Evolutionary conservation across 1,140 invertebrate genomes (phyloP).

Genomic region (Trinorchestia longiramus): DNA sequence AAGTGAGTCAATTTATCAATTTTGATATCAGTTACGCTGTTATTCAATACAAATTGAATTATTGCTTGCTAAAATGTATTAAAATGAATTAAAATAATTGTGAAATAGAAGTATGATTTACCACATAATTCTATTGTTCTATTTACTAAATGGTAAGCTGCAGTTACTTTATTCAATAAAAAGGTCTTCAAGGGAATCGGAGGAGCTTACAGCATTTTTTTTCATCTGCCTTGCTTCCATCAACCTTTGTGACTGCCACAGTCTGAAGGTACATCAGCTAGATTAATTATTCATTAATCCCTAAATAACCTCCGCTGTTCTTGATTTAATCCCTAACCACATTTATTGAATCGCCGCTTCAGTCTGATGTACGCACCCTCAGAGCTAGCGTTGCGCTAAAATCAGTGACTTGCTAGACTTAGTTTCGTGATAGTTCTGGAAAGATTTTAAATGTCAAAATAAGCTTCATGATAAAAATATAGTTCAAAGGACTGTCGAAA

Average conservation of each 20-base stretch:
- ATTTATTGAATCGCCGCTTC: background rate
- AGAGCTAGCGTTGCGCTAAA: background rate
- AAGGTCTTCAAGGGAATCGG: too few species aligned
- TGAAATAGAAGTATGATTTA: too few species aligned
- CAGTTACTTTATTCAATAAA: too few species aligned
- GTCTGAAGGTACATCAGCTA: background rate
- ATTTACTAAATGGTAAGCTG: too few species aligned
- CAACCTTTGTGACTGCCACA: background rate
- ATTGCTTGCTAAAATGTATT: too few species aligned
- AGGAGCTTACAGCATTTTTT: background rate
- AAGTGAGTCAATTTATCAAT: too few species aligned
- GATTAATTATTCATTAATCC: background rate
- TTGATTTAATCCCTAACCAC: background rate
- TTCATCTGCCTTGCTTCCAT: background rate
- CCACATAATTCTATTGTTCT: too few species aligned
- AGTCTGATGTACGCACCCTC: background rate
- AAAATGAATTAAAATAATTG: too few species aligned
- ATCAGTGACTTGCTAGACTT: background rate
- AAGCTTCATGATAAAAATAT: background rate
- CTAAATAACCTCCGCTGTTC: background rate
- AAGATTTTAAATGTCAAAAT: background rate
- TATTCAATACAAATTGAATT: too few species aligned
- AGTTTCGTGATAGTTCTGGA: background rate
- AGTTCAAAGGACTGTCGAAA: background rate
- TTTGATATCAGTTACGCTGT: too few species aligned